These are phyloP conservation scores for Microtus agrestis DNA, from an alignment of 2,797 vertebrate genomes.

Conservation along the genomic window DNA sequence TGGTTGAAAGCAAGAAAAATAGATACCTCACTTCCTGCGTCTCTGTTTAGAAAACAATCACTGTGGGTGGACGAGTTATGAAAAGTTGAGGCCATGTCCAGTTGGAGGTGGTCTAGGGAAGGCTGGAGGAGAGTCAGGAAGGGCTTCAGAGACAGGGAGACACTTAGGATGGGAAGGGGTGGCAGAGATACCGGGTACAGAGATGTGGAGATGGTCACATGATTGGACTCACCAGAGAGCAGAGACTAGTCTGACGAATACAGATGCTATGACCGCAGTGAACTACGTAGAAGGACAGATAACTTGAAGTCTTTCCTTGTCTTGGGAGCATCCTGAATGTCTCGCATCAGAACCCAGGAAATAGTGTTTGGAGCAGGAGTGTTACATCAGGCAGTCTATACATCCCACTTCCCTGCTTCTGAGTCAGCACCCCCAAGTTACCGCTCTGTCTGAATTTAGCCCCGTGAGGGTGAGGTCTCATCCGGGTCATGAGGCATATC, in stretches of 20 bases:
- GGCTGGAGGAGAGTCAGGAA: background rate
- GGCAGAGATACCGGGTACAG: background rate
- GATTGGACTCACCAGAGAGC: background rate
- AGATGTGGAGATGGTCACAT: background rate
- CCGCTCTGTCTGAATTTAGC: background rate
- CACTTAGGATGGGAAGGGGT: background rate
- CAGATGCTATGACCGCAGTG: background rate
- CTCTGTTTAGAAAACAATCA: background rate
- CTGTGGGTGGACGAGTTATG: background rate
- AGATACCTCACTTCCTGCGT: background rate
- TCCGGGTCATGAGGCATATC: background rate
- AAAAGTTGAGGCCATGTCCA: background rate
- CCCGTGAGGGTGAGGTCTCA: background rate
- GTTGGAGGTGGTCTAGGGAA: background rate
- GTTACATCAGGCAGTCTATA: background rate
- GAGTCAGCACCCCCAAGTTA: background rate
- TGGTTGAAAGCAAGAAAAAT: background rate
- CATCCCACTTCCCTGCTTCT: background rate
- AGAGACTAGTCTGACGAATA: background rate
- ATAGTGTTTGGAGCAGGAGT: background rate
- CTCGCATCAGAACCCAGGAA: rapidly evolving
- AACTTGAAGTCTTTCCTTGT: background rate
- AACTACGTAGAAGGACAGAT: background rate
- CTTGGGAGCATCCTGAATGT: background rate
- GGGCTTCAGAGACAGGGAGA: background rate